These are phyloP conservation scores for Elaphurus davidianus DNA, from an alignment of 2,113 vertebrate genomes.

Conservation along the genomic window DNA sequence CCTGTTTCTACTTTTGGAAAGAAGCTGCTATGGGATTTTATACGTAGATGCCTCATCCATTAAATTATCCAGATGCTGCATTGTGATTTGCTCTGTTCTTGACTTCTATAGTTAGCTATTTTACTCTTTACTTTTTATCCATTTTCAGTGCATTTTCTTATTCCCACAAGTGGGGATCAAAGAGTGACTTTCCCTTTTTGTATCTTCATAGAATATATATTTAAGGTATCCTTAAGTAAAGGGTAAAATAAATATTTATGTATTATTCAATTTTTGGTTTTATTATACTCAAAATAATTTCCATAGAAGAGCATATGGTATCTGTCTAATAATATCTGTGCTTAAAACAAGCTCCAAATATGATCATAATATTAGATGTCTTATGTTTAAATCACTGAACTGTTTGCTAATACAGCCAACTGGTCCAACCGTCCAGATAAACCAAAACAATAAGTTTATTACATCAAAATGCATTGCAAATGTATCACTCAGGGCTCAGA, in stretches of 20 bases:
- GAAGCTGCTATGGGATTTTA: not conserved
- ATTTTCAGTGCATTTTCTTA: not conserved
- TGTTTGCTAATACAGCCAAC: not conserved
- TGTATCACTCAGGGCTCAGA: not conserved
- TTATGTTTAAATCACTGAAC: not conserved
- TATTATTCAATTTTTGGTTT: not conserved
- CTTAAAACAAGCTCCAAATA: not conserved
- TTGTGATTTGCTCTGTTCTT: not conserved
- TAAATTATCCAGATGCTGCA: not conserved
- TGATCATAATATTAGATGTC: not conserved
- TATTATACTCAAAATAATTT: not conserved
- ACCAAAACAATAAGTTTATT: conserved; percentile 4
- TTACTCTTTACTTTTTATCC: not conserved
- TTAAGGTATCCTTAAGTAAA: not conserved
- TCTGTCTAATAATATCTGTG: not conserved
- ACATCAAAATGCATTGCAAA: conserved; percentile 36
- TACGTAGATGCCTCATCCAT: not conserved
- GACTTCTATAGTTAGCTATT: not conserved
- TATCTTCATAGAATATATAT: not conserved
- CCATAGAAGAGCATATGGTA: not conserved
- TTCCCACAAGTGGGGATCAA: not conserved
- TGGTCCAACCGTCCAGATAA: not conserved
- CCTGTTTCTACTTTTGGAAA: not conserved
- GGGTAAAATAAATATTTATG: not conserved
- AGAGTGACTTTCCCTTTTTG: not conserved